phyloP scores from a whole-genome alignment of 92 coral and sea anemone species.

The Virgularia gustaviana region DNA sequence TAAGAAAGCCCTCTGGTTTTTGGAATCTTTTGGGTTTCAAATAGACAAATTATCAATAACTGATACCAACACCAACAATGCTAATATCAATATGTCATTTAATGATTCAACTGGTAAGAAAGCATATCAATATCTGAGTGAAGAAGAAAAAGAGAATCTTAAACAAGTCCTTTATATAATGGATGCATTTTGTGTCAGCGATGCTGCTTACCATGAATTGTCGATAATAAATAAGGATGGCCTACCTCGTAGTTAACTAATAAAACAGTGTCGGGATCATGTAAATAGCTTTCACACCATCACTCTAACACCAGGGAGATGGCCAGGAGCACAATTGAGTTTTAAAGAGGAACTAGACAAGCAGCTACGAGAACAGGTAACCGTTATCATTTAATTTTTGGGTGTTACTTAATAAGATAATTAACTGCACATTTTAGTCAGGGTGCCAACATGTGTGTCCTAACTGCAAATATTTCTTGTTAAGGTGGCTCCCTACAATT shows the following conservation, averaged over 20 bases:
- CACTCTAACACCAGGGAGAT: constrained; percentile 44
- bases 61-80: not conserved
- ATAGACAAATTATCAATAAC: constrained; percentile 9
- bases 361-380: constrained; percentile 33
- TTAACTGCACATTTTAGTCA: not conserved
- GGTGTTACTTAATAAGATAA: not conserved
- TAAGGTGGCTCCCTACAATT: too few species aligned
- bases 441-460: too few species aligned
- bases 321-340: constrained; percentile 53
- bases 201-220: constrained; percentile 52
- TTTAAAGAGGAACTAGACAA: constrained; percentile 42
- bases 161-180: constrained; percentile 26
- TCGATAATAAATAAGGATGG: constrained; percentile 11
- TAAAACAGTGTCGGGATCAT: constrained; percentile 43
- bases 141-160: constrained; percentile 25
- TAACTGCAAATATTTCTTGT: too few species aligned
- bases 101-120: not conserved
- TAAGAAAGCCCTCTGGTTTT: constrained; percentile 34
- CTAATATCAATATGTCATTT: not conserved
- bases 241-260: constrained; percentile 27
- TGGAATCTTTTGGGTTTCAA: constrained; percentile 15
- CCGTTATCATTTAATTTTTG: not conserved
- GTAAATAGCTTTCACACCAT: constrained; percentile 22
- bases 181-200: constrained; percentile 52
- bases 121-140: constrained; percentile 3